Evolutionary conservation across 2,797 vertebrate species (phyloP).

Genomic region (Novumbra hubbsi): DNA sequence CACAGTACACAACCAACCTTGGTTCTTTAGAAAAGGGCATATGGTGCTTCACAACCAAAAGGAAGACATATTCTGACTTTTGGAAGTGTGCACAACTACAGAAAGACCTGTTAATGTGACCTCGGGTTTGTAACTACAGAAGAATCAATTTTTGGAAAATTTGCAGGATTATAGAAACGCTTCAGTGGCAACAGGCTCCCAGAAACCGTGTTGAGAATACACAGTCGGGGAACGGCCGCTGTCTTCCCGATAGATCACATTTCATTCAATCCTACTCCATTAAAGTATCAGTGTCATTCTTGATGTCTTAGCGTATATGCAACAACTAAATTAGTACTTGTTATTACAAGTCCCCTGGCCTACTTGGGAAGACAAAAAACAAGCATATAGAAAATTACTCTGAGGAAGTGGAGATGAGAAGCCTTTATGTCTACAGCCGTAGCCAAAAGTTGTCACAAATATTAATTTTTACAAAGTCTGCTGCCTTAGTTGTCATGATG

Average conservation of each 20-base stretch:
- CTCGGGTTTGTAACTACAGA: not conserved
- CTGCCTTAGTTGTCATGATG: too few relatives aligned
- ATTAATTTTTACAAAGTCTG: too few relatives aligned
- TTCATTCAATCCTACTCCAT: not conserved
- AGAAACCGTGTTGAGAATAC: too few relatives aligned
- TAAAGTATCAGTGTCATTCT: not conserved
- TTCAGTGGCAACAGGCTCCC: conserved; percentile 16
- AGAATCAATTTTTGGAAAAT: too few relatives aligned
- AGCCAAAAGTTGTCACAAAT: too few relatives aligned
- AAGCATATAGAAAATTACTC: not conserved
- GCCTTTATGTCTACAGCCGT: not conserved
- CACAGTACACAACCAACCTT: not conserved
- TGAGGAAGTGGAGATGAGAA: conserved; percentile 4
- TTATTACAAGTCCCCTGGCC: conserved; percentile 4
- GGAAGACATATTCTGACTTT: too few relatives aligned
- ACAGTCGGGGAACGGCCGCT: not conserved
- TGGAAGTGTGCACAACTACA: too few relatives aligned
- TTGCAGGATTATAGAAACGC: not conserved
- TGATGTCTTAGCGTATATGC: not conserved
- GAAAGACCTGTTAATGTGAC: too few relatives aligned
- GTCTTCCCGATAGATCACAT: not conserved
- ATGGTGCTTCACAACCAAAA: not conserved
- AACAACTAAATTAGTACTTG: conserved; percentile 7
- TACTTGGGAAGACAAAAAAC: conserved; percentile 1
- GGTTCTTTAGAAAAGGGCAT: not conserved